Percentiles rank a stretch among this genome's conserved stretches.
phyloP scores from a whole-genome alignment of 2,797 vertebrate genomes.

The Notolabrus celidotus region DNA sequence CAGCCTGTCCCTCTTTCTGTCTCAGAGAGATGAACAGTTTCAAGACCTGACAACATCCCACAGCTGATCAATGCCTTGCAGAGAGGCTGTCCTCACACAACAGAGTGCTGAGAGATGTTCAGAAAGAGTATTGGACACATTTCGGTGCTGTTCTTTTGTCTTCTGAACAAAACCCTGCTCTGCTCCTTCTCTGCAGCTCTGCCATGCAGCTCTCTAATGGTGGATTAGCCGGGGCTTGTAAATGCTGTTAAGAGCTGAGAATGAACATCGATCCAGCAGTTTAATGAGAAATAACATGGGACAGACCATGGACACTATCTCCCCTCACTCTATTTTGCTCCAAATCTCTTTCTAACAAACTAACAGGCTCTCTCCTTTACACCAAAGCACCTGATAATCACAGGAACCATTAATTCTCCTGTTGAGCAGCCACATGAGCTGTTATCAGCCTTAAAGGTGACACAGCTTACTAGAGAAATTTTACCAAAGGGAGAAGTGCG shows the following conservation, averaged over 20 bases:
- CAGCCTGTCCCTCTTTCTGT: neutral
- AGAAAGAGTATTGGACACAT: neutral
- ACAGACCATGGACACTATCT: slow-evolving; percentile 16
- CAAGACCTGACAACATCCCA: neutral
- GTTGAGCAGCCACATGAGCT: slow-evolving; percentile 10
- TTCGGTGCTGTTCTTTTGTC: slow-evolving; percentile 3
- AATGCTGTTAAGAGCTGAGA: slow-evolving; percentile 57
- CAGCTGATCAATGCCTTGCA: slow-evolving; percentile 6
- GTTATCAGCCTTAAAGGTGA: slow-evolving; percentile 26
- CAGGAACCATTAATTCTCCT: slow-evolving; percentile 16
- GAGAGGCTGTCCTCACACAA: neutral
- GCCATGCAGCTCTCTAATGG: slow-evolving; percentile 42
- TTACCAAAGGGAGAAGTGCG: slow-evolving; percentile 37
- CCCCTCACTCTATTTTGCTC: slow-evolving; percentile 25
- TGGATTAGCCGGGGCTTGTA: slow-evolving; percentile 62
- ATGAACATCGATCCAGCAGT: slow-evolving; percentile 57
- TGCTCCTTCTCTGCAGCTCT: slow-evolving; percentile 23
- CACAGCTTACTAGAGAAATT: slow-evolving; percentile 41
- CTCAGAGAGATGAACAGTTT: slow-evolving; percentile 9
- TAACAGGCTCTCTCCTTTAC: slow-evolving; percentile 23
- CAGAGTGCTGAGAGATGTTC: neutral
- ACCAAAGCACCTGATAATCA: slow-evolving; percentile 41
- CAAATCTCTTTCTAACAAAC: slow-evolving; percentile 29
- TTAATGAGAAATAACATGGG: slow-evolving; percentile 62
- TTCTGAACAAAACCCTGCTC: slow-evolving; percentile 14